Conservation (phyloP, 2,888 invertebrate genomes). For the Amphimallon solstitiale region DNA sequence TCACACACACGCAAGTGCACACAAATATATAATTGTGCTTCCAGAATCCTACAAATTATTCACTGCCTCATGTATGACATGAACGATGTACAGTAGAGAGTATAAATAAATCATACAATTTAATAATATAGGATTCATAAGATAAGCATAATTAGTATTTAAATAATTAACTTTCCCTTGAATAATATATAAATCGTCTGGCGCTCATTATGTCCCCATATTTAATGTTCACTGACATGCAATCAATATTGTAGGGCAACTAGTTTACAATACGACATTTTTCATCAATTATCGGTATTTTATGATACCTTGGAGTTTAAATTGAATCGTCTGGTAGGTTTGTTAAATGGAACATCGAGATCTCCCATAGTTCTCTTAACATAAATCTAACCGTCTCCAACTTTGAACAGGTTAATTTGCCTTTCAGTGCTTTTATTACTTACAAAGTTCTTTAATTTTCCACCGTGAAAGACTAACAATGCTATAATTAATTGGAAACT, state of each 20-base stretch:
- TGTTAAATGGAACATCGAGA: conserved; percentile 10
- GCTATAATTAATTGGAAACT: conserved; percentile 9
- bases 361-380: conserved; percentile 22
- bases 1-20: no score
- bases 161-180: background rate
- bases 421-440: conserved; percentile 20
- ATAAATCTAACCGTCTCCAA: conserved; percentile 29
- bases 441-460: conserved; percentile 31
- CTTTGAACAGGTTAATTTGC: conserved; percentile 30
- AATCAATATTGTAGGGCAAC: background rate
- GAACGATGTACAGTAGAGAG: no score
- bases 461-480: conserved; percentile 4
- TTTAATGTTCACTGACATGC: no score
- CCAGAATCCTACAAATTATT: no score
- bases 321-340: conserved; percentile 3
- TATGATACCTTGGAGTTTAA: background rate
- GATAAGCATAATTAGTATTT: no score
- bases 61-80: no score
- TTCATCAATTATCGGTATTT: conserved; percentile 12
- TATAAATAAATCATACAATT: no score
- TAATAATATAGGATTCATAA: no score
- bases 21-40: no score
- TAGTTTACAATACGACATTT: background rate
- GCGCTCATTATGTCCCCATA: no score
- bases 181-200: background rate